phyloP scores from a whole-genome alignment of 1,140 invertebrate genomes.

The Hormaphis cornu region DNA sequence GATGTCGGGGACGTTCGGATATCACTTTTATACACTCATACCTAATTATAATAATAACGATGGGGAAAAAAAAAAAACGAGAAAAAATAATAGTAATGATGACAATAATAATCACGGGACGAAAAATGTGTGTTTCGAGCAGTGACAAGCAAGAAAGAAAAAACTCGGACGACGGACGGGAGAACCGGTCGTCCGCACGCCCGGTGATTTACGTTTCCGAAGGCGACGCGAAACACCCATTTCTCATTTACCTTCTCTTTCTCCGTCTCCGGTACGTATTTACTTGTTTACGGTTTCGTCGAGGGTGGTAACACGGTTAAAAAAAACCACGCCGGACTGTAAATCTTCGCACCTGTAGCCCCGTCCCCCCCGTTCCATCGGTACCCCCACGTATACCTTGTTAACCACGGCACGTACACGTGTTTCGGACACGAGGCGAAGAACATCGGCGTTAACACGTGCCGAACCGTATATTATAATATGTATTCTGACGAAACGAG shows the following conservation, averaged over 20 bases:
- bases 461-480: too few relatives aligned
- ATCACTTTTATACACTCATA: too few relatives aligned
- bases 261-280: too few relatives aligned
- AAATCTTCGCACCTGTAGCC: conserved; percentile 24
- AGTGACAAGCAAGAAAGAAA: not conserved
- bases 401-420: too few relatives aligned
- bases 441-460: conserved; percentile 23
- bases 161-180: not conserved
- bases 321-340: not conserved
- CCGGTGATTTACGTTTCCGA: conserved; percentile 22
- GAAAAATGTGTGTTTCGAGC: not conserved
- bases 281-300: conserved; percentile 2
- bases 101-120: not conserved
- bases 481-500: too few relatives aligned
- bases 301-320: conserved; percentile 19
- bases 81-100: too few relatives aligned
- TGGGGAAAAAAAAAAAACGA: too few relatives aligned
- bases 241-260: not conserved
- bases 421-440: conserved; percentile 10
- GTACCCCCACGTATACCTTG: conserved; percentile 21
- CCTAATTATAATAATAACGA: too few relatives aligned
- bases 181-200: conserved; percentile 2
- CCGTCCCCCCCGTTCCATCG: not conserved
- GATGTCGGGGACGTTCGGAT: too few relatives aligned
- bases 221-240: conserved; percentile 1